phyloP scores from a whole-genome alignment of 2,797 vertebrate genomes.

The Somateria mollissima region DNA sequence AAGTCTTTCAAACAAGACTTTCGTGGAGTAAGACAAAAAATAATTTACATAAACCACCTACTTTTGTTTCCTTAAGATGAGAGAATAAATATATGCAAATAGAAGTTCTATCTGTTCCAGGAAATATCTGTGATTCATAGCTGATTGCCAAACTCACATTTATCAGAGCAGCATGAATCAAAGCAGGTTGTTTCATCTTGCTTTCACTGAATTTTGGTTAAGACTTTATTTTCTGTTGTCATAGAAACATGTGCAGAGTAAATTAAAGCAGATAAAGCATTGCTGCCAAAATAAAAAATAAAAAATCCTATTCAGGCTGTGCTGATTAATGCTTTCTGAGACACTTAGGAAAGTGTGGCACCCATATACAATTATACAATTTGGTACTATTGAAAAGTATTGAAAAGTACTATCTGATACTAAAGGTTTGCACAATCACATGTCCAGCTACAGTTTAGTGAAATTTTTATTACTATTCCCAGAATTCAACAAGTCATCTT shows the following conservation, averaged over 20 bases:
- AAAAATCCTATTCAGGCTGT: not conserved
- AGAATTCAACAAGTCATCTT: not conserved
- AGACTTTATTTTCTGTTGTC: constrained; percentile 44
- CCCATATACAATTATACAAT: not conserved
- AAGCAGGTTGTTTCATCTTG: constrained; percentile 42
- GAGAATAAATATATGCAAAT: not conserved
- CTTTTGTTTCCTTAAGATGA: not conserved
- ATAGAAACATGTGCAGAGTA: constrained; percentile 39
- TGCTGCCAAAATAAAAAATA: not conserved
- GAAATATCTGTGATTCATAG: not conserved
- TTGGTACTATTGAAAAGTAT: not conserved
- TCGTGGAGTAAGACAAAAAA: fast-evolving
- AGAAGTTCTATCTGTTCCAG: not conserved
- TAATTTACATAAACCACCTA: not conserved
- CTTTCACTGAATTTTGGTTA: constrained; percentile 22
- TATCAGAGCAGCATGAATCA: constrained; percentile 14
- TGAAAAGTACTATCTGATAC: not conserved
- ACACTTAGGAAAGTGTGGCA: not conserved
- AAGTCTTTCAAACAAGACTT: not conserved
- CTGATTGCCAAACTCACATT: constrained; percentile 11
- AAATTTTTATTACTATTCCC: not conserved
- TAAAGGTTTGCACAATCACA: not conserved
- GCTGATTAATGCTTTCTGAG: constrained; percentile 33
- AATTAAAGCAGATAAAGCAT: constrained; percentile 40
- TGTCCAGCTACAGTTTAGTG: not conserved